These are phyloP conservation scores for Megamerina dolium DNA, from an alignment of 2,888 invertebrate species.

Conservation along the genomic window DNA sequence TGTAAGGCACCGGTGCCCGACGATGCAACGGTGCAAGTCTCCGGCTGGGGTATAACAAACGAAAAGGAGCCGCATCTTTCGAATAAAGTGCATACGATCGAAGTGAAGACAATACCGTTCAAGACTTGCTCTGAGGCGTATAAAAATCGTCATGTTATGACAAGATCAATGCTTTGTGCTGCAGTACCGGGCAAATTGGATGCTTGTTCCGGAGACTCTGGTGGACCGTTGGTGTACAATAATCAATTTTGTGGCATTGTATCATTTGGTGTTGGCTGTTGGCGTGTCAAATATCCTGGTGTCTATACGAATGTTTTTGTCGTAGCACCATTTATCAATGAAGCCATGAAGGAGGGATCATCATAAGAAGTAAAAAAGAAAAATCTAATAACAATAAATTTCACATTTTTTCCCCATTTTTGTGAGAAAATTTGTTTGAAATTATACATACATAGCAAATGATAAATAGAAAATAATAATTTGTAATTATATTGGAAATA, in stretches of 20 bases:
- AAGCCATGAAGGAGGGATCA: too few species aligned
- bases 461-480: too few species aligned
- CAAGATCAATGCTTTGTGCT: slow-evolving; percentile 33
- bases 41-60: slow-evolving; percentile 1
- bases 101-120: too few species aligned
- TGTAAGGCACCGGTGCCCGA: slow-evolving; percentile 13
- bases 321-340: too few species aligned
- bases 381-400: too few species aligned
- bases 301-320: slow-evolving; percentile 73
- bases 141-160: slow-evolving; percentile 11
- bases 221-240: slow-evolving; percentile 32
- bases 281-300: slow-evolving; percentile 60
- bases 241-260: slow-evolving; percentile 57
- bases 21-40: neutral
- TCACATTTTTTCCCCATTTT: too few species aligned
- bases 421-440: too few species aligned
- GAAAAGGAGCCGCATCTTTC: neutral
- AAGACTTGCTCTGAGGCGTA: too few species aligned
- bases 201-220: slow-evolving; percentile 39
- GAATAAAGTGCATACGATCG: neutral
- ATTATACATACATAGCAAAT: too few species aligned
- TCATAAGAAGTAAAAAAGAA: too few species aligned
- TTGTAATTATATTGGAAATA: too few species aligned
- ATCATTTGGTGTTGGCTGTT: slow-evolving; percentile 50
- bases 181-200: slow-evolving; percentile 28